A percentile compares a stretch with the other conserved stretches of the same genome.
These are phyloP conservation scores for Trissolcus basalis DNA, from an alignment of 1,140 invertebrate genomes.

Conservation along the genomic window DNA sequence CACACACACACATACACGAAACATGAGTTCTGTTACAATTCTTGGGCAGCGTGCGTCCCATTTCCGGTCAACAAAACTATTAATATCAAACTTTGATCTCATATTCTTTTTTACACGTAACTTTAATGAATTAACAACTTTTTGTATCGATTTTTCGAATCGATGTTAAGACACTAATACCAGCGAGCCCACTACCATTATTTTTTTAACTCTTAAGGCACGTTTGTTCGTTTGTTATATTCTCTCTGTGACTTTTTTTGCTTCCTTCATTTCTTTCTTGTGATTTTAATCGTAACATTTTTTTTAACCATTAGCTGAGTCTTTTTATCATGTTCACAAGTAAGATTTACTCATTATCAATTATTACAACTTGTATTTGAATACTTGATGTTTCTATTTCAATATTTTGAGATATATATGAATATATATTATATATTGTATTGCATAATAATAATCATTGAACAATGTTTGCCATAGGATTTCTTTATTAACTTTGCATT, in stretches of 20 bases:
- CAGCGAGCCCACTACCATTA: conserved; percentile 65
- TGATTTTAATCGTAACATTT: conserved; percentile 43
- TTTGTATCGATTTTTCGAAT: conserved; percentile 55
- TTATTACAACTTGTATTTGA: conserved; percentile 41
- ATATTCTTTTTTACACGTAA: conserved; percentile 69
- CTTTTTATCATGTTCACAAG: not conserved
- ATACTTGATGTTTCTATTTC: conserved; percentile 51
- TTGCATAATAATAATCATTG: conserved; percentile 21
- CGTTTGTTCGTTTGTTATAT: conserved; percentile 58
- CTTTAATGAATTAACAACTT: conserved; percentile 64
- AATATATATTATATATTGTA: conserved; percentile 36
- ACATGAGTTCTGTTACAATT: conserved; percentile 38
- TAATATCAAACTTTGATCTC: conserved; percentile 72
- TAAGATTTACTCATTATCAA: conserved; percentile 25
- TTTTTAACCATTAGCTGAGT: conserved; percentile 13
- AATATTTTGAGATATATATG: conserved; percentile 46
- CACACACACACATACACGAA: conserved; percentile 11
- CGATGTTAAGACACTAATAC: conserved; percentile 63
- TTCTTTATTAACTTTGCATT: conserved; percentile 24
- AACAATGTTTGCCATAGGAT: conserved; percentile 39
- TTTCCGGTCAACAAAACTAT: conserved; percentile 63
- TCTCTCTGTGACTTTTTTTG: conserved; percentile 48
- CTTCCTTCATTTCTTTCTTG: conserved; percentile 54
- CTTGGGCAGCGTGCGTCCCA: conserved; percentile 56
- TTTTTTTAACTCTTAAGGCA: conserved; percentile 61